Evolutionary conservation across 2,888 invertebrate species (phyloP), one percentile per base, ranked within the genome.

Genomic region (Pemphredon lugubris): DNA sequence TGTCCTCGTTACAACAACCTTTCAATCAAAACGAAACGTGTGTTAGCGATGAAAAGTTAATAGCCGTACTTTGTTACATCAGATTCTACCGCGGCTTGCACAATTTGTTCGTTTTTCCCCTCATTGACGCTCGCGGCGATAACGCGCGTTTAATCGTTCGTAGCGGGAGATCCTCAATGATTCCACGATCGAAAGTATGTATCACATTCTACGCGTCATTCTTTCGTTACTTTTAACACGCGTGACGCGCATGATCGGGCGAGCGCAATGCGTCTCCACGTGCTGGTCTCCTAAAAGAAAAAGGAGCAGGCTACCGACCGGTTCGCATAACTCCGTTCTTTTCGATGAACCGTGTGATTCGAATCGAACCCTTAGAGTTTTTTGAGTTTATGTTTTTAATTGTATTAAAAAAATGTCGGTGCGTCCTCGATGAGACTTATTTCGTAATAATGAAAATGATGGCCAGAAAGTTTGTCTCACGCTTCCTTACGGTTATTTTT

Each of bases 221-320:
- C 20, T 50, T 42, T 42, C 32, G 32, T 26, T 37, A 21, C 58
- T 47, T 63, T 61, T 4, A 44, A 13, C 63, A 50, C 21, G 55
- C 47, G 40, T 26, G 21, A 21, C 18, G 21, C 32, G 63, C 72
- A 50, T 72, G 72, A 75, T 66, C 60, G 45, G 5, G 23, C 9
- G 4, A 18, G 21, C 11, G 20, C 16, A 57, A 50, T 7, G 2
- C n/a, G 42, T 14, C 13, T 57, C 26, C 4, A 42, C 7, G 16
- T 40, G 20, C 9, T 26, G 9, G 18, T 16, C n/a, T 13, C 26
- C 4, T 21, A 11, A 14, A 11, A 34, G 30, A 47, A 18, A 23
- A 30, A 7, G 7, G 26, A 26, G 26, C 26, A 7, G 4, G 7
- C 7, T 26, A 7, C 3, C 26, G 26, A 7, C 26, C 26, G 26